These are phyloP conservation scores for Watsonalla cultraria DNA, from an alignment of 2,888 invertebrate genomes.

Conservation along the genomic window DNA sequence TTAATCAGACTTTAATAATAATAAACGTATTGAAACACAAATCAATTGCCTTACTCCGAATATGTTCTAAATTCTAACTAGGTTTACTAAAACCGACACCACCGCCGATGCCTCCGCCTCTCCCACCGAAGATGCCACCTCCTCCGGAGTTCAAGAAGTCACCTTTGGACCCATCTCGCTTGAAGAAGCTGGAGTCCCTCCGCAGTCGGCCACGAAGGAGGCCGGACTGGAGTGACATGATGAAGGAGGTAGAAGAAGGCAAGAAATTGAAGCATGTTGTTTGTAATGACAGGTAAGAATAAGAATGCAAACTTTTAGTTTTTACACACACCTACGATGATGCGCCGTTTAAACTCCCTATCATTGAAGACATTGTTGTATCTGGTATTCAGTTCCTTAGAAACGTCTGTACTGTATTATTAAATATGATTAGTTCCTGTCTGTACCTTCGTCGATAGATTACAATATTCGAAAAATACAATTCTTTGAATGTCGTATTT, in stretches of 20 bases:
- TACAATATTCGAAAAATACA: too few species aligned
- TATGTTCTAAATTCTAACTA: conserved; percentile 11
- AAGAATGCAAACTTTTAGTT: background rate
- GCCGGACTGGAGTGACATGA: conserved; percentile 93
- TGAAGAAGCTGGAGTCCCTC: conserved; percentile 84
- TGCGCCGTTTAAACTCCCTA: too few species aligned
- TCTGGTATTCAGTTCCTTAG: too few species aligned
- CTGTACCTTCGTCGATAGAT: too few species aligned
- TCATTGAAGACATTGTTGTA: too few species aligned
- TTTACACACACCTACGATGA: background rate
- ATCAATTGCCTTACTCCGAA: too few species aligned
- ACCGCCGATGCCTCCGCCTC: conserved; percentile 84
- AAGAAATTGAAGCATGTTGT: conserved; percentile 88
- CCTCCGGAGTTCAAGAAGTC: conserved; percentile 80
- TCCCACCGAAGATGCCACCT: conserved; percentile 83
- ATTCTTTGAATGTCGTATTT: too few species aligned
- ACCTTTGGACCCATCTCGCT: conserved; percentile 78
- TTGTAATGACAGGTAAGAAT: conserved; percentile 83
- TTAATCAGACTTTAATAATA: too few species aligned
- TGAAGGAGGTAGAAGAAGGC: conserved; percentile 93
- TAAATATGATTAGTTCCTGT: too few species aligned
- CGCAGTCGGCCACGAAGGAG: conserved; percentile 87
- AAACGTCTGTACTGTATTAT: too few species aligned
- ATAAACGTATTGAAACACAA: too few species aligned
- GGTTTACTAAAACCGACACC: conserved; percentile 73